Conservation (phyloP, 2,797 vertebrate species). For the Masticophis lateralis region DNA sequence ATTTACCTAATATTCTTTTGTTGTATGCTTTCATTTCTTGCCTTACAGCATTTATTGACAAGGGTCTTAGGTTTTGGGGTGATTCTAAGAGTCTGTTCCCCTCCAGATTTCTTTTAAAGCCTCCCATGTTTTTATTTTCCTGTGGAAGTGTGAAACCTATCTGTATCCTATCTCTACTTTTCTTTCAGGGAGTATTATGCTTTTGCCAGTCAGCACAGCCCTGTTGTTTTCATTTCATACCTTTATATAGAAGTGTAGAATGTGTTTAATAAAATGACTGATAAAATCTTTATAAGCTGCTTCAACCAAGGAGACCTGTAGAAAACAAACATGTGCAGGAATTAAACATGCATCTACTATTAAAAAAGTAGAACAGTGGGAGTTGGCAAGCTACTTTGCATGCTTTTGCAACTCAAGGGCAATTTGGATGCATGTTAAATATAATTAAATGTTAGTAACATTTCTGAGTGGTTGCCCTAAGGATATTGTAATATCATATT, state of each 20-base stretch:
- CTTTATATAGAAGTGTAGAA: constrained; percentile 49
- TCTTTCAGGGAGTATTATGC: constrained; percentile 42
- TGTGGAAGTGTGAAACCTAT: constrained; percentile 44
- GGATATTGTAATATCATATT: constrained; percentile 5
- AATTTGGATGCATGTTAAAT: constrained; percentile 20
- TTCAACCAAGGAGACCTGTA: constrained; percentile 48
- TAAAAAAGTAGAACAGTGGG: constrained; percentile 20
- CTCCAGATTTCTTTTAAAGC: background rate
- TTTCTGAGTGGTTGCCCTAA: background rate
- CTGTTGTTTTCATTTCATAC: constrained; percentile 63
- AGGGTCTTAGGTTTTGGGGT: background rate
- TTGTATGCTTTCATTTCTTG: background rate
- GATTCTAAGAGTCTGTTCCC: background rate
- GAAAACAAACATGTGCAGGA: constrained; percentile 51
- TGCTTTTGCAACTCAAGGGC: background rate
- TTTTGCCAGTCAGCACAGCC: constrained; percentile 53
- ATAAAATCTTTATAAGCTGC: constrained; percentile 40
- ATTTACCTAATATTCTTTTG: background rate
- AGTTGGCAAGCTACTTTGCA: constrained; percentile 6
- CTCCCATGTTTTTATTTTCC: constrained; percentile 40
- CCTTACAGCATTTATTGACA: background rate
- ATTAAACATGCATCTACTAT: constrained; percentile 41
- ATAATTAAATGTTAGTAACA: constrained; percentile 6
- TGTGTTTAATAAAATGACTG: constrained; percentile 56
- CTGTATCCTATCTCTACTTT: constrained; percentile 47